Evolutionary conservation across 2,113 vertebrate genomes (phyloP).

Genomic region (Gambusia holbrooki): DNA sequence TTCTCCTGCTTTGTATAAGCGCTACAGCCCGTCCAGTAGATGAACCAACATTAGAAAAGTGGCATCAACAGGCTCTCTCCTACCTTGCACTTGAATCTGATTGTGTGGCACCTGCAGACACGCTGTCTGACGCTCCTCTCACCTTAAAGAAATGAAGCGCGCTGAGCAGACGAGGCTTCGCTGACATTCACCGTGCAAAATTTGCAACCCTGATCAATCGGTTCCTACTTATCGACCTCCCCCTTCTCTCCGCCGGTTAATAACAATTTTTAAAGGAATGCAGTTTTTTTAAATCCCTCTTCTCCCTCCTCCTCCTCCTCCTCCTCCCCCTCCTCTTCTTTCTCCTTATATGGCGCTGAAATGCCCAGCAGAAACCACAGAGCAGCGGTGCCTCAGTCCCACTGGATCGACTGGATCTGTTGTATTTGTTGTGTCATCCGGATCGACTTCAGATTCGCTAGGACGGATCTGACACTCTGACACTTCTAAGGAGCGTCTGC

Average conservation of each 20-base stretch:
- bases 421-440: slow-evolving; percentile 8
- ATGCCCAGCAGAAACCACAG: slow-evolving; percentile 18
- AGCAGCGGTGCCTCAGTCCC: slow-evolving; percentile 11
- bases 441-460: slow-evolving; percentile 8
- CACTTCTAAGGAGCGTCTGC: slow-evolving; percentile 9
- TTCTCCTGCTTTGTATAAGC: background rate
- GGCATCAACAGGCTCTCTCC: slow-evolving; percentile 20
- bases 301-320: background rate
- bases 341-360: background rate
- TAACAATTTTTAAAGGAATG: slow-evolving; percentile 19
- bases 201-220: slow-evolving; percentile 48
- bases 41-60: background rate
- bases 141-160: slow-evolving; percentile 16
- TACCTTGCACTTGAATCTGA: slow-evolving; percentile 55
- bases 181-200: slow-evolving; percentile 30
- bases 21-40: background rate
- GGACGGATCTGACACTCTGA: slow-evolving; percentile 8
- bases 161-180: slow-evolving; percentile 13
- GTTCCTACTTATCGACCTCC: slow-evolving; percentile 55
- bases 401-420: slow-evolving; percentile 22
- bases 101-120: slow-evolving; percentile 28
- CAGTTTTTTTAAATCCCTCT: background rate
- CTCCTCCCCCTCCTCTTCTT: background rate
- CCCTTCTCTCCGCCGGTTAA: slow-evolving; percentile 21
- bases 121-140: slow-evolving; percentile 23